Percentiles rank a stretch among this genome's conserved stretches.
These are phyloP conservation scores for Glaucomys volans DNA, from an alignment of 2,113 vertebrate genomes.

Conservation along the genomic window DNA sequence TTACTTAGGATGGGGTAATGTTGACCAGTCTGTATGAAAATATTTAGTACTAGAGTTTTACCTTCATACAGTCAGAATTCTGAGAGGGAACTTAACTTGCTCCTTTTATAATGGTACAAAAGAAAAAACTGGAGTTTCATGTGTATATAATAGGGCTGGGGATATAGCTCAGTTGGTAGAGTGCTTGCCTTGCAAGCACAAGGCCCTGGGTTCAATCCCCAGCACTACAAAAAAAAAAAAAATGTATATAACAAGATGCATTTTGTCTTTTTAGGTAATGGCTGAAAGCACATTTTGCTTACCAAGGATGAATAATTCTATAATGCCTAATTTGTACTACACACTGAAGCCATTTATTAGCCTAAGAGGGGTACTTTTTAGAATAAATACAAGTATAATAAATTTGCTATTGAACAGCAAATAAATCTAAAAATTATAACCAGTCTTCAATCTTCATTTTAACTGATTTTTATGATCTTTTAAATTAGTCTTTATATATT, in stretches of 20 bases:
- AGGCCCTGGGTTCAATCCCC: too few relatives aligned
- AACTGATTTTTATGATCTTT: neutral
- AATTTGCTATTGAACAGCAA: neutral
- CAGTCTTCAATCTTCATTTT: slow-evolving; percentile 24
- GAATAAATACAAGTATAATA: neutral
- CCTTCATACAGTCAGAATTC: neutral
- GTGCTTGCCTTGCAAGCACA: too few relatives aligned
- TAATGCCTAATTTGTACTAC: neutral
- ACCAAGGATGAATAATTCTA: neutral
- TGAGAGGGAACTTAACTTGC: neutral
- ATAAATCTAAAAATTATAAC: neutral
- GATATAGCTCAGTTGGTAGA: too few relatives aligned
- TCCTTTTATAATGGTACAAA: slow-evolving; percentile 2
- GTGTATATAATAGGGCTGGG: neutral
- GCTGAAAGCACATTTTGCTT: neutral
- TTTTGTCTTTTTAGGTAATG: neutral
- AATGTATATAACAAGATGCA: neutral
- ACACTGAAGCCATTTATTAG: neutral
- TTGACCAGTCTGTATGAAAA: neutral
- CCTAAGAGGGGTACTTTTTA: neutral
- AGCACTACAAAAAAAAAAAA: too few relatives aligned
- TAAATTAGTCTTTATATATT: neutral
- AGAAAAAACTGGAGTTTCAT: neutral
- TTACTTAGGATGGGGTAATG: neutral
- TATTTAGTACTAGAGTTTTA: neutral